Percentiles rank a stretch among this genome's conserved stretches.
phyloP scores from a whole-genome alignment of 2,797 vertebrate genomes.

The Nothura maculosa region DNA sequence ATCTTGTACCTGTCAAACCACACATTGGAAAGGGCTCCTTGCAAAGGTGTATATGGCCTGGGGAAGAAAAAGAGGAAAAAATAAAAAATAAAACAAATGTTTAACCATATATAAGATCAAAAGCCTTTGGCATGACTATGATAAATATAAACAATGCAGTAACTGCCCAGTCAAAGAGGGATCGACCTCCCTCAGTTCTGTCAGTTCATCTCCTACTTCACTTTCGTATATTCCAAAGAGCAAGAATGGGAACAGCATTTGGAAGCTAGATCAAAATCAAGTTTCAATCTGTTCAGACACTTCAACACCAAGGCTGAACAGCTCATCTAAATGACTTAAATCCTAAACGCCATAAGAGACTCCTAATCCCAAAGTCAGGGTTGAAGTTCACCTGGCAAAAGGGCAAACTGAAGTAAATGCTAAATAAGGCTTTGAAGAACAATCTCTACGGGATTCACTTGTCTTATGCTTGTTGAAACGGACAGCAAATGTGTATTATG shows the following conservation, averaged over 20 bases:
- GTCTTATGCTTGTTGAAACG: background rate
- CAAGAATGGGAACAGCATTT: background rate
- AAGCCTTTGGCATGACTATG: background rate
- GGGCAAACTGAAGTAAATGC: background rate
- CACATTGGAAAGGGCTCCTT: slow-evolving; percentile 85
- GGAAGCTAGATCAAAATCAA: background rate
- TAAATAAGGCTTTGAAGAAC: background rate
- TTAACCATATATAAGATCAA: slow-evolving; percentile 6
- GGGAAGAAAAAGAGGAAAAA: slow-evolving; percentile 19
- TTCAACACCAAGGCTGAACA: background rate
- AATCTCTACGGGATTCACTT: background rate
- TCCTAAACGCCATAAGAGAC: background rate
- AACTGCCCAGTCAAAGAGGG: background rate
- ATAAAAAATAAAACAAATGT: background rate
- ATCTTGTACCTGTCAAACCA: slow-evolving; percentile 93
- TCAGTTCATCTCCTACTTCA: background rate
- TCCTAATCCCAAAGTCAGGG: background rate
- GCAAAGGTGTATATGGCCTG: slow-evolving; percentile 91
- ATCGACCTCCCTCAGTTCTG: background rate
- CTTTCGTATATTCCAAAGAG: background rate
- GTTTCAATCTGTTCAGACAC: background rate
- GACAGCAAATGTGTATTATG: background rate
- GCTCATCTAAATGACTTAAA: background rate
- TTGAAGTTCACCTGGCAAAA: background rate
- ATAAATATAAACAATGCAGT: background rate